These are phyloP conservation scores for Dicroscelio sp. DNA, from an alignment of 2,888 invertebrate species.

Conservation along the genomic window DNA sequence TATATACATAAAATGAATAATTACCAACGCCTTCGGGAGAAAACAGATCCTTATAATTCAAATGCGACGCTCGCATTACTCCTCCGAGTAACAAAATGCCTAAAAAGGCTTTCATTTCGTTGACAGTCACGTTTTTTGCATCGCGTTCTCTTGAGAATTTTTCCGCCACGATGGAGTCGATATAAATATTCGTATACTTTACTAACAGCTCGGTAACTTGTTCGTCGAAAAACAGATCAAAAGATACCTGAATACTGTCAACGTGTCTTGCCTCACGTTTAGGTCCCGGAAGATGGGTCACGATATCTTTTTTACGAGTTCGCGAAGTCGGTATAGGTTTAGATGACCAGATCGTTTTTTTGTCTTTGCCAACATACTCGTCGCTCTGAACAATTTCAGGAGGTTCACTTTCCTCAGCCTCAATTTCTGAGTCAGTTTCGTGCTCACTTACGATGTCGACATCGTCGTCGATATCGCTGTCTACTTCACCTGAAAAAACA, in stretches of 20 bases:
- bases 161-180: neutral
- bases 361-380: slow-evolving; percentile 1
- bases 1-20: neutral
- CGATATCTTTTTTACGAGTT: slow-evolving; percentile 8
- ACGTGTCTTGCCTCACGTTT: slow-evolving; percentile 16
- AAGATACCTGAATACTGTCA: neutral
- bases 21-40: slow-evolving; percentile 3
- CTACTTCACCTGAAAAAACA: neutral
- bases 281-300: neutral
- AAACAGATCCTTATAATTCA: slow-evolving; percentile 14
- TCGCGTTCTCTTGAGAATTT: slow-evolving; percentile 3
- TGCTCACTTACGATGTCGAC: neutral
- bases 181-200: slow-evolving; percentile 15
- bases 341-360: slow-evolving; percentile 1
- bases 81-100: slow-evolving; percentile 9
- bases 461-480: slow-evolving; percentile 2
- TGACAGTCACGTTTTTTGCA: neutral
- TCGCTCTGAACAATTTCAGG: too few relatives aligned
- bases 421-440: slow-evolving; percentile 4
- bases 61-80: slow-evolving; percentile 18
- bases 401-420: slow-evolving; percentile 8
- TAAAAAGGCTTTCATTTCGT: slow-evolving; percentile 22
- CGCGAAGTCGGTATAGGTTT: neutral
- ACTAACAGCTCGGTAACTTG: slow-evolving; percentile 3
- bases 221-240: slow-evolving; percentile 7